Evolutionary conservation across 2,113 vertebrate genomes (phyloP), one percentile per base, ranked within the genome.

Genomic region (Chelonoidis abingdonii): DNA sequence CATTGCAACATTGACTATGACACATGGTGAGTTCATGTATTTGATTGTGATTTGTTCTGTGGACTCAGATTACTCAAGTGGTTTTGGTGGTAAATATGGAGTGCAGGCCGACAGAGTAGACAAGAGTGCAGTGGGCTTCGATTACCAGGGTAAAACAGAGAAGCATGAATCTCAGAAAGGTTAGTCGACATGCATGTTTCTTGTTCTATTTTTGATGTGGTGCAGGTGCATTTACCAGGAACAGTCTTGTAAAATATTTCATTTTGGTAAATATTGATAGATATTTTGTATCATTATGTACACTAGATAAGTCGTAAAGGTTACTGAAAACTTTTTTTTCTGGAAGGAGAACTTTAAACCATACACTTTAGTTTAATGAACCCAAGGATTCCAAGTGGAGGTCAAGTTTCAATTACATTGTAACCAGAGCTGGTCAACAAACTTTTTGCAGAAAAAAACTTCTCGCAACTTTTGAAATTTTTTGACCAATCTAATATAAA

Each of bases 121-220:
- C 98, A 99, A 99, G 98, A 99, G 99, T 5, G 99, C 99, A 0
- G 95, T 99, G 96, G 99, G 99, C 88, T 99, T 99, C 44, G 99
- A 99, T 97, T 99, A 99, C 98, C 99, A 99, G 98, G 98, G 99
- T 44, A 99, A 99, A 97, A 99, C 99, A 0, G 99, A 99, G 98
- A 99, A 98, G 85, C 99, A 99, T 13, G 99, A 99, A 96, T 99
- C 99, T 0, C 99, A 99, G 98, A 99, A 98, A 99, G 99, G 99
- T 99, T 41, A 56, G 97, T 96, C 72, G 41, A 35, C 41, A 59
- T 72, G n/a, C 0, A 0, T 65, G 59, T 27, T 22, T 50, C 83
- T 24, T 65, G 11, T 59, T 17, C 1, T 62, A 2, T 88, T 89
- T 78, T 62, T 79, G 29, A 8, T 24, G 12, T 75, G 47, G 11